Percentiles rank a stretch among this genome's conserved stretches.
Evolutionary conservation across 2,797 vertebrate species (phyloP).

Genomic region (Hyperoplus lanceolatus): DNA sequence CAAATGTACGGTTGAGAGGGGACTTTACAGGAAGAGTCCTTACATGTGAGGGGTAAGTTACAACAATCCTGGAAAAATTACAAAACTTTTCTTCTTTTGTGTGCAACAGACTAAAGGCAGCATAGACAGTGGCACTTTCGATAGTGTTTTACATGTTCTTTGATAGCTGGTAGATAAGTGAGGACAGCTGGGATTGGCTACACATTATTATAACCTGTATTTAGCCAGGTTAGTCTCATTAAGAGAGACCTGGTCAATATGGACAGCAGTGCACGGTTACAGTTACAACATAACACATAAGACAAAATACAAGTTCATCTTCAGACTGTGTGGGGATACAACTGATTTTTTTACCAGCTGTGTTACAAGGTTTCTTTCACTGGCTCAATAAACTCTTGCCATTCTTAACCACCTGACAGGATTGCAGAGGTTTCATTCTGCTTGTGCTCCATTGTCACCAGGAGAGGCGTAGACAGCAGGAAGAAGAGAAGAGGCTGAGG

Average conservation of each 20-base stretch:
- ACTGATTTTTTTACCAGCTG: neutral
- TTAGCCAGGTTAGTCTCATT: no score
- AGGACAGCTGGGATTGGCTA: neutral
- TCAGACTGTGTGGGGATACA: neutral
- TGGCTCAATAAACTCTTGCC: neutral
- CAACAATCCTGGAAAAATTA: neutral
- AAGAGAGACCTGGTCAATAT: no score
- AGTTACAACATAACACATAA: no score
- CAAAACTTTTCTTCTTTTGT: neutral
- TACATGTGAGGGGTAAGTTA: constrained; percentile 52
- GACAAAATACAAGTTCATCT: no score
- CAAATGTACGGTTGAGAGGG: constrained; percentile 15
- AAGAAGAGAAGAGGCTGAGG: constrained; percentile 34
- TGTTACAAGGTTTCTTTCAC: neutral
- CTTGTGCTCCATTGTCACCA: constrained; percentile 2
- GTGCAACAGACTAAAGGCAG: neutral
- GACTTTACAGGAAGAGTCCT: constrained; percentile 11
- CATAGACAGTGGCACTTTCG: neutral
- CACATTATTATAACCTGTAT: neutral
- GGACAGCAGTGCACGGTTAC: no score
- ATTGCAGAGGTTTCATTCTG: neutral
- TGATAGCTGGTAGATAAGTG: neutral
- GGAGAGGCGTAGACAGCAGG: constrained; percentile 20
- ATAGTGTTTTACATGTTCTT: neutral
- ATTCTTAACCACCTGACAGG: neutral